Evolutionary conservation across 2,888 invertebrate genomes (phyloP).

Genomic region (Ctenicera cuprea): DNA sequence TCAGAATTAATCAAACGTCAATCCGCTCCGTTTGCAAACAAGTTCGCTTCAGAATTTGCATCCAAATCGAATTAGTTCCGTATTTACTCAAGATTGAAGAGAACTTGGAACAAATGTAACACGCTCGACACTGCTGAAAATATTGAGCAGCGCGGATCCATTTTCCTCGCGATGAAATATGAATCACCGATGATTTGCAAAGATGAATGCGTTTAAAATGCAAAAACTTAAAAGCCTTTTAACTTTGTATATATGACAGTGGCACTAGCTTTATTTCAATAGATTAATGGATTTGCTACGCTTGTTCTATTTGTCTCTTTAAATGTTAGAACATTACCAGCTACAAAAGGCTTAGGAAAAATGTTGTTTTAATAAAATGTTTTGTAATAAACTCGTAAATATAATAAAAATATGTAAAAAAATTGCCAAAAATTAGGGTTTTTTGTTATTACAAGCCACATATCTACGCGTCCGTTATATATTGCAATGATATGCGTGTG

Average conservation of each 20-base stretch:
- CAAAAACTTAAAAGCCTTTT: conserved; percentile 50
- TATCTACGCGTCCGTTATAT: no score
- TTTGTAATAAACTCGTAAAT: no score
- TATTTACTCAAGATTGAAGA: conserved; percentile 65
- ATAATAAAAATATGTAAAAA: no score
- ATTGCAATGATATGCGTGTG: no score
- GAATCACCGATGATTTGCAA: conserved; percentile 62
- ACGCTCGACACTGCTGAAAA: conserved; percentile 57
- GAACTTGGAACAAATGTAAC: conserved; percentile 58
- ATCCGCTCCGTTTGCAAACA: conserved; percentile 48
- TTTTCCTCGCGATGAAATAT: conserved; percentile 60
- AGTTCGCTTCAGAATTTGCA: conserved; percentile 66
- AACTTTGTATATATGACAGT: conserved; percentile 42
- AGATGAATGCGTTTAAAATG: conserved; percentile 56
- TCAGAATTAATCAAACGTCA: conserved; percentile 51
- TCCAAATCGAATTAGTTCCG: conserved; percentile 70
- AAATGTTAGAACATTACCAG: no score
- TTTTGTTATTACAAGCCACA: no score
- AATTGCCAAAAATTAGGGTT: no score
- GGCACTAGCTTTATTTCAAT: conserved; percentile 24
- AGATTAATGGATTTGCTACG: conserved; percentile 42
- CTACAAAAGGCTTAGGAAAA: no score
- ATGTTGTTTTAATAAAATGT: no score
- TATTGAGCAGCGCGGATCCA: conserved; percentile 56
- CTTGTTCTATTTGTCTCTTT: conserved; percentile 4